Evolutionary conservation across 2,888 invertebrate species (phyloP).

Genomic region (Drosophila prolongata): DNA sequence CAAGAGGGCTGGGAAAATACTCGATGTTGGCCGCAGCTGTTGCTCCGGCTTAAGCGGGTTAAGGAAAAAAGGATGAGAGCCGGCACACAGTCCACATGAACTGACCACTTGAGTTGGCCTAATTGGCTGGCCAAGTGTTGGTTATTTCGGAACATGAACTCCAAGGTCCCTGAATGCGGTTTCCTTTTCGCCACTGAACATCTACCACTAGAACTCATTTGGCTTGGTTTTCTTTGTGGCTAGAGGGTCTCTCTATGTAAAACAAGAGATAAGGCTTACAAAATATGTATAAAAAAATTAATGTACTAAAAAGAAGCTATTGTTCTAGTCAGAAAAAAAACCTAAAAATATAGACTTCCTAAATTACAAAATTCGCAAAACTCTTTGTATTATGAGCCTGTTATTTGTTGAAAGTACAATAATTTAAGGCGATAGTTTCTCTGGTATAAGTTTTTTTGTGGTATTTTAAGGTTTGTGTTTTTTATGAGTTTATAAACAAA

Average conservation of each 20-base stretch:
- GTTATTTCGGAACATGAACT: conserved; percentile 26
- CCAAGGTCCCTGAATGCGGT: conserved; percentile 26
- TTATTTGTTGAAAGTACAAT: too few relatives aligned
- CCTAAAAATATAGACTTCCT: too few relatives aligned
- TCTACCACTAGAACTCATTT: conserved; percentile 19
- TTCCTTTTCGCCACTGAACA: conserved; percentile 1
- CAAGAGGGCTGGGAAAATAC: conserved; percentile 7
- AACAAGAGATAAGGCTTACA: neutral
- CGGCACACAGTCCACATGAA: conserved; percentile 39
- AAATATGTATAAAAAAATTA: neutral
- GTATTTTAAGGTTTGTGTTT: too few relatives aligned
- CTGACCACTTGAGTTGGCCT: conserved; percentile 63
- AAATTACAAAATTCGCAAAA: too few relatives aligned
- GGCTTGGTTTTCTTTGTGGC: conserved; percentile 14
- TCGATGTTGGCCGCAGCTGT: conserved; percentile 33
- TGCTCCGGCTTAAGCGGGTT: conserved; percentile 18
- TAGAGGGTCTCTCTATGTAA: neutral
- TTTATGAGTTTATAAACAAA: too few relatives aligned
- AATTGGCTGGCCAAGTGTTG: conserved; percentile 63
- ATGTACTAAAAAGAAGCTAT: neutral
- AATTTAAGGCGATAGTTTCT: too few relatives aligned
- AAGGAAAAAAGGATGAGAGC: conserved; percentile 2
- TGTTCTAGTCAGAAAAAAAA: neutral
- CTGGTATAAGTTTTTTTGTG: too few relatives aligned
- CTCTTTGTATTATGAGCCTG: too few relatives aligned